Evolutionary conservation across 2,113 vertebrate species (phyloP), one percentile per base, ranked within the genome.

Genomic region (Kryptolebias marmoratus): DNA sequence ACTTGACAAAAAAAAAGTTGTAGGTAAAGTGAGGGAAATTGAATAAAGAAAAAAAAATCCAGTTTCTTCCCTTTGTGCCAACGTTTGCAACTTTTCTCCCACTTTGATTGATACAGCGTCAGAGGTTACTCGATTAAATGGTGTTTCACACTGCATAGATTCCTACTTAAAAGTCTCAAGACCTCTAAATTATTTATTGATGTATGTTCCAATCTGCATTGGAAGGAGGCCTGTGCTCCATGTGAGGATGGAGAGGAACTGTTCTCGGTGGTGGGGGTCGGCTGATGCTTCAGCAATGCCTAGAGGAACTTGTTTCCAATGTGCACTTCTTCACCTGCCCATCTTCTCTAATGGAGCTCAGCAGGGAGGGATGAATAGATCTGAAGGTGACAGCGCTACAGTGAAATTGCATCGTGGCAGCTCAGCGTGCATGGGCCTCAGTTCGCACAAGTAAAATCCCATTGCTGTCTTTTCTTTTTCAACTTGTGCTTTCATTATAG

Each of bases 131-230:
- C 93, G 93, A 96, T 97, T 96, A 96, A 95, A 94, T 91, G 90
- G 91, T 87, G 84, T 91, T 93, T 95, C 92, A 93, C 93, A 94
- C 91, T 88, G 93, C 94, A 94, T 91, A 93, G 94, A 95, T 95
- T 97, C 94, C 95, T 94, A 95, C 96, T 98, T 97, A 96, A 96
- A 96, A 95, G 94, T 96, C 95, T 95, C 94, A 95, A 92, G 90
- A 92, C 81, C 77, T 89, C 88, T 96, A 96, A 92, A 97, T 98
- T 96, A 97, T 97, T 97, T 98, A 98, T 99, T 96, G 96, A 97
- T 96, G 95, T 94, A 94, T 96, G 90, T 93, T 93, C 94, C 93
- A 95, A 95, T 95, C 95, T 95, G 93, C 94, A 91, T 94, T 93
- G 94, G 86, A 70, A 90, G 91, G 87, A 90, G 89, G 79, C 64